Evolutionary conservation across 1,140 invertebrate genomes (phyloP).

Genomic region (Drosophila melanica): DNA sequence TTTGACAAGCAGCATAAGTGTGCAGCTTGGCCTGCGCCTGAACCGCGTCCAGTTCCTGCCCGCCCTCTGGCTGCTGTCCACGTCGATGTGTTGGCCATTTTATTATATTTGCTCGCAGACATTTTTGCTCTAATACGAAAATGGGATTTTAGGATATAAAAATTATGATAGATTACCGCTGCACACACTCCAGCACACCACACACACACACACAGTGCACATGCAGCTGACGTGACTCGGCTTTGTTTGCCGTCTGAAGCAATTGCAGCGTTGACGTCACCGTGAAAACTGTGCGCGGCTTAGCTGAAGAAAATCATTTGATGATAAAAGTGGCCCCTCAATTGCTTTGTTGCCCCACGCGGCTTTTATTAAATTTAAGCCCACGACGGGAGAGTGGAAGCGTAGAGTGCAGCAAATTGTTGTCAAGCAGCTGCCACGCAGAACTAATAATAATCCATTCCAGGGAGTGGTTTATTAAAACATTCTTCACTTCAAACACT

Average conservation of each 20-base stretch:
- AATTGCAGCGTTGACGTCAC: slow-evolving; percentile 40
- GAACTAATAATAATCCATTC: slow-evolving; percentile 54
- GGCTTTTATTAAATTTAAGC: slow-evolving; percentile 66
- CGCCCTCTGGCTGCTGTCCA: slow-evolving; percentile 33
- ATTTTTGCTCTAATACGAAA: slow-evolving; percentile 83
- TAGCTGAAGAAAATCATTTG: slow-evolving; percentile 71
- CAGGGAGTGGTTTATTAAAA: slow-evolving; percentile 20
- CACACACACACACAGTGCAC: slow-evolving; percentile 3
- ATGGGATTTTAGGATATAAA: slow-evolving; percentile 84
- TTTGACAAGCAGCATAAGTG: slow-evolving; percentile 78
- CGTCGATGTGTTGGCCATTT: slow-evolving; percentile 77
- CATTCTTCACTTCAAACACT: not conserved
- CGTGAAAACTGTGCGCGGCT: slow-evolving; percentile 63
- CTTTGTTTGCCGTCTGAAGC: slow-evolving; percentile 44
- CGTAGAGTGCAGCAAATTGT: slow-evolving; percentile 20
- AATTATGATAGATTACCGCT: slow-evolving; percentile 84
- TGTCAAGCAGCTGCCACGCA: slow-evolving; percentile 22
- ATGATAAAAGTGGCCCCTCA: slow-evolving; percentile 75
- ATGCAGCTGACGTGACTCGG: slow-evolving; percentile 35
- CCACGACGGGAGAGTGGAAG: not conserved
- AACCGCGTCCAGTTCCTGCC: slow-evolving; percentile 24
- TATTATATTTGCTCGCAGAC: slow-evolving; percentile 82
- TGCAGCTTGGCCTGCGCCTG: slow-evolving; percentile 39
- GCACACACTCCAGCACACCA: slow-evolving; percentile 43
- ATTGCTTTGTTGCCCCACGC: slow-evolving; percentile 64